Evolutionary conservation across 2,797 vertebrate genomes (phyloP).

Genomic region (Pachyuromys duprasi): DNA sequence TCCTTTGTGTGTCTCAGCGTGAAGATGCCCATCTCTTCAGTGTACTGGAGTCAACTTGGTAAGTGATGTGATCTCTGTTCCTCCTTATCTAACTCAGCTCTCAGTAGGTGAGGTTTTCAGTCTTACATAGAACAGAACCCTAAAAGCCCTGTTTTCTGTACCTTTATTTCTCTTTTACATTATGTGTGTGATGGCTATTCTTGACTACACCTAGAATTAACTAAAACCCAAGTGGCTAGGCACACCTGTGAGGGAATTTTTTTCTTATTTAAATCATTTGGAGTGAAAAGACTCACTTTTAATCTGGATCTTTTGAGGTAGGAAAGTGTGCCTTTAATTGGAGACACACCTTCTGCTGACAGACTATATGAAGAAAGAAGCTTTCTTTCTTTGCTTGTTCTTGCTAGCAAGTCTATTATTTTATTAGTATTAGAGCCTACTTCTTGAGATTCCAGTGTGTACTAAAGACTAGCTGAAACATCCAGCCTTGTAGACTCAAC

Average conservation of each 20-base stretch:
- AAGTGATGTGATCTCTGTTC: not conserved
- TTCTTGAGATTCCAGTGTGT: not conserved
- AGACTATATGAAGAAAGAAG: not conserved
- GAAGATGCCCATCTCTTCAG: not conserved
- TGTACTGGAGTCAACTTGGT: not conserved
- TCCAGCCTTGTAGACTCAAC: not conserved
- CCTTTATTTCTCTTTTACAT: not conserved
- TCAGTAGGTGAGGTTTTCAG: not conserved
- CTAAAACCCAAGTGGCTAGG: not conserved
- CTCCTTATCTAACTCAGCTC: too few relatives aligned
- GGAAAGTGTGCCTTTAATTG: not conserved
- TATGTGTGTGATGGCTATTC: not conserved
- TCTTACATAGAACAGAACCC: not conserved
- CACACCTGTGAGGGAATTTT: not conserved
- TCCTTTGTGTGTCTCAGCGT: too few relatives aligned
- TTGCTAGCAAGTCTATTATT: not conserved
- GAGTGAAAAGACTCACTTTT: not conserved
- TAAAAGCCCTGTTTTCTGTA: not conserved
- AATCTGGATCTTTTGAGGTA: not conserved
- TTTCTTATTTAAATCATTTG: not conserved
- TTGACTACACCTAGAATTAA: not conserved
- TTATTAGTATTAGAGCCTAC: not conserved
- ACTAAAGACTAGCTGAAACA: not conserved
- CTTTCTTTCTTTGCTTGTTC: not conserved
- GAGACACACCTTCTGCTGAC: not conserved